phyloP scores from a whole-genome alignment of 2,797 vertebrate species.

The Xyrichtys novacula region DNA sequence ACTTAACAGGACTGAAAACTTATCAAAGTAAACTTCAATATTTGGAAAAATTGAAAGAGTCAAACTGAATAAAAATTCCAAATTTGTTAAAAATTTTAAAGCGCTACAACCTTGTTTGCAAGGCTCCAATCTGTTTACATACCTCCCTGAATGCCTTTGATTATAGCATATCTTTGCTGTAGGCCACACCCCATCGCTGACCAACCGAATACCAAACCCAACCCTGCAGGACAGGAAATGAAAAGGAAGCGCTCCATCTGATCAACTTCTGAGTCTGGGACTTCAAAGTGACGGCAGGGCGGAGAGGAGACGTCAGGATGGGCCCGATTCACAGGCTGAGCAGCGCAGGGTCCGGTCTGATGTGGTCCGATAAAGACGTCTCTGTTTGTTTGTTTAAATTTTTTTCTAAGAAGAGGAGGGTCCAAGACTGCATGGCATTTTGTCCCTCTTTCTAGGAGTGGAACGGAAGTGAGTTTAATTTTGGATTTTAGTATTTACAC shows the following conservation, averaged over 20 bases:
- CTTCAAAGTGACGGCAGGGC: slow-evolving; percentile 82
- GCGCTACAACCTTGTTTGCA: slow-evolving; percentile 1
- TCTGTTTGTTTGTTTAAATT: slow-evolving; percentile 70
- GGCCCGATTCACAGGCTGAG: slow-evolving; percentile 63
- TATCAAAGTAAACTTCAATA: neutral
- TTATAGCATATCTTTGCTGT: slow-evolving; percentile 80
- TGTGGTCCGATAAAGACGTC: slow-evolving; percentile 75
- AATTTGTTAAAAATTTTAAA: neutral
- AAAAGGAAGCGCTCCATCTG: slow-evolving; percentile 83
- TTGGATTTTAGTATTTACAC: slow-evolving; percentile 57
- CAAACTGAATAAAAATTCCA: neutral
- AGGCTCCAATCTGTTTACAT: slow-evolving; percentile 81
- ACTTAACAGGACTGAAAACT: neutral
- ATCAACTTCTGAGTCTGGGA: slow-evolving; percentile 77
- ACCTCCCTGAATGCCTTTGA: slow-evolving; percentile 79
- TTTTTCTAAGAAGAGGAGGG: slow-evolving; percentile 18
- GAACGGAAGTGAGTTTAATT: slow-evolving; percentile 59
- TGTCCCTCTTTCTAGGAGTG: slow-evolving; percentile 55
- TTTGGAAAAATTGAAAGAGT: too few species aligned
- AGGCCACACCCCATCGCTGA: slow-evolving; percentile 77
- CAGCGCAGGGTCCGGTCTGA: slow-evolving; percentile 68
- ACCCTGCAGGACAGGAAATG: slow-evolving; percentile 81
- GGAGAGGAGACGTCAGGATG: slow-evolving; percentile 74
- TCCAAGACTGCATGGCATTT: slow-evolving; percentile 36
- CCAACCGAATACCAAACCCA: slow-evolving; percentile 68